Percentiles rank a stretch among this genome's conserved stretches.
Evolutionary conservation across 2,113 vertebrate genomes (phyloP).

Genomic region (Lethenteron camtschaticum): DNA sequence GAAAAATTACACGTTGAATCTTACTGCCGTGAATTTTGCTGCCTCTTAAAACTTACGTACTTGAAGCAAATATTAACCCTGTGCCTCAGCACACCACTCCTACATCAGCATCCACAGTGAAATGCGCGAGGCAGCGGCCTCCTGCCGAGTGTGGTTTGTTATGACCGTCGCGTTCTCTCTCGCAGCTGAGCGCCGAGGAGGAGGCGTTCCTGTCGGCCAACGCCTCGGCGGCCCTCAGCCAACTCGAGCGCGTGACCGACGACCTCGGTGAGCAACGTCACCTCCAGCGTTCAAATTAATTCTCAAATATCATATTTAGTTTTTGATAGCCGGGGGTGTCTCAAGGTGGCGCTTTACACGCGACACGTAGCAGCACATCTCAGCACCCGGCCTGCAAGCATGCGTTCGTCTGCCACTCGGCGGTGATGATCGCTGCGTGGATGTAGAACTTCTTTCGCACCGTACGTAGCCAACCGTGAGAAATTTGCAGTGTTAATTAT

Average conservation of each 20-base stretch:
- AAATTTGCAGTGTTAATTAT: too few species aligned
- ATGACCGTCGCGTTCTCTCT: constrained; percentile 1
- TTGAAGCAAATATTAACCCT: too few species aligned
- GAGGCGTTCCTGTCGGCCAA: constrained; percentile 62
- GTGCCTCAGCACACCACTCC: too few species aligned
- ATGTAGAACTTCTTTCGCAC: background rate
- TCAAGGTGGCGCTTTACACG: constrained; percentile 1
- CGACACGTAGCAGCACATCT: constrained; percentile 4
- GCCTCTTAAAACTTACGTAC: too few species aligned
- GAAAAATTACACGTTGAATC: too few species aligned
- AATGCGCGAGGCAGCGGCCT: too few species aligned
- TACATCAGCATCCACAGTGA: too few species aligned
- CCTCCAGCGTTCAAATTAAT: background rate
- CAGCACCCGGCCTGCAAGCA: constrained; percentile 2
- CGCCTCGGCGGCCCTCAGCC: constrained; percentile 53
- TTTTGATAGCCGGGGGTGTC: background rate
- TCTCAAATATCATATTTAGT: background rate
- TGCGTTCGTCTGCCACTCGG: background rate
- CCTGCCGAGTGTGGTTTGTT: too few species aligned
- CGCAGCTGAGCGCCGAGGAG: constrained; percentile 54
- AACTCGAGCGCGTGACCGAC: constrained; percentile 73
- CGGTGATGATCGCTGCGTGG: background rate
- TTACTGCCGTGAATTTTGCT: too few species aligned
- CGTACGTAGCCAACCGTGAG: too few species aligned
- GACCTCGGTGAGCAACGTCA: constrained; percentile 37